These are phyloP conservation scores for Meta bourneti DNA, from an alignment of 2,888 invertebrate genomes.

Conservation along the genomic window DNA sequence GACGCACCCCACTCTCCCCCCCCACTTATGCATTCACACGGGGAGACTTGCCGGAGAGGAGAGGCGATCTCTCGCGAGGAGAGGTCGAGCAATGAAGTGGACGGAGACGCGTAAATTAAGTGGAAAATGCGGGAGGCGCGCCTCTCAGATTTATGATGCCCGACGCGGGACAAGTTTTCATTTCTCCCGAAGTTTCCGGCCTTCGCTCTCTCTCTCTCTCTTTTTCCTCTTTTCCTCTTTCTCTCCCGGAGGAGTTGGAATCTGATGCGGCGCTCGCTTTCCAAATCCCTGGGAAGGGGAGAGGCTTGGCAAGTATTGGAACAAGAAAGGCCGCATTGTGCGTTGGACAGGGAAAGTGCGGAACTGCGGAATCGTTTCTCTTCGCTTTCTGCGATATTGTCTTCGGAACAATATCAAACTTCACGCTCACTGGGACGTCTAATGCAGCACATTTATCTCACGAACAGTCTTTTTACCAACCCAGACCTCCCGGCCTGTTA, in stretches of 20 bases:
- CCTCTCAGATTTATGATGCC: slow-evolving; percentile 70
- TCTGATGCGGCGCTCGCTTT: neutral
- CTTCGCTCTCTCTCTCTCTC: too few species aligned
- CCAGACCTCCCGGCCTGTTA: too few species aligned
- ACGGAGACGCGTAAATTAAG: slow-evolving; percentile 58
- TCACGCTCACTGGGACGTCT: too few species aligned
- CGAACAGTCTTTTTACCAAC: too few species aligned
- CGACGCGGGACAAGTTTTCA: slow-evolving; percentile 56
- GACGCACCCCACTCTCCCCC: neutral
- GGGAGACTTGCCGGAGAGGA: neutral
- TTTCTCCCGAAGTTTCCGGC: slow-evolving; percentile 47
- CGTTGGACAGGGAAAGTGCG: too few species aligned
- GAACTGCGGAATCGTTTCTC: too few species aligned
- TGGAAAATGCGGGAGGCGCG: slow-evolving; percentile 53
- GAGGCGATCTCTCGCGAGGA: slow-evolving; percentile 18
- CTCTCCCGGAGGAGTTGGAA: neutral
- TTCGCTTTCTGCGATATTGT: too few species aligned
- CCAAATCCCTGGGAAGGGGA: neutral
- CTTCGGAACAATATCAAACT: too few species aligned
- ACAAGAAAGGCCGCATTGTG: too few species aligned
- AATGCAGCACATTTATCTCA: too few species aligned
- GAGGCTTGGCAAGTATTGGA: too few species aligned
- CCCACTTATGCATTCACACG: slow-evolving; percentile 9
- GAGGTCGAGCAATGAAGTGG: slow-evolving; percentile 4
- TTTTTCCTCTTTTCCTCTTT: neutral